These are phyloP conservation scores for Periplaneta americana DNA, from an alignment of 1,140 invertebrate genomes.

Conservation along the genomic window DNA sequence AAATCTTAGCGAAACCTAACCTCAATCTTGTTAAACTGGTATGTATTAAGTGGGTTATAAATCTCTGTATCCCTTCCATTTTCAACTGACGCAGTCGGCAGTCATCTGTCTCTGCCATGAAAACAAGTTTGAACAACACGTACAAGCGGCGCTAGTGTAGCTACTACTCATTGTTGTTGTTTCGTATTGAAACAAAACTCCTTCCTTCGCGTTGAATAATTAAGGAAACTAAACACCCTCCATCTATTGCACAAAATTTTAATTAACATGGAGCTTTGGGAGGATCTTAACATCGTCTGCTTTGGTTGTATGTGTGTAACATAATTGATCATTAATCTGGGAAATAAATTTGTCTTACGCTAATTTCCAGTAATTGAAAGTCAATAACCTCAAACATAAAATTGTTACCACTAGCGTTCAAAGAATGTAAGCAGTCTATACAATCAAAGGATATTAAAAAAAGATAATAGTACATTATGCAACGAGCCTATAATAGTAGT, in stretches of 20 bases:
- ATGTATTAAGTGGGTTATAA: background rate
- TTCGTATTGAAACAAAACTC: background rate
- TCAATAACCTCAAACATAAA: too few relatives aligned
- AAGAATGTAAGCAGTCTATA: too few relatives aligned
- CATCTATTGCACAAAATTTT: background rate
- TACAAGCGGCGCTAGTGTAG: background rate
- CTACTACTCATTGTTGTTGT: background rate
- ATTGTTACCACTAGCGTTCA: too few relatives aligned
- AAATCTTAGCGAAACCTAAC: background rate
- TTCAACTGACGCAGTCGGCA: background rate
- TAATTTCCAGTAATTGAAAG: too few relatives aligned
- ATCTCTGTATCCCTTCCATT: background rate
- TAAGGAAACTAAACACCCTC: background rate
- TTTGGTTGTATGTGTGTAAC: too few relatives aligned
- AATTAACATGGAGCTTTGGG: background rate
- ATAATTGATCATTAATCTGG: too few relatives aligned
- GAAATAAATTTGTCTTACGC: too few relatives aligned
- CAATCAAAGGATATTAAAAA: too few relatives aligned
- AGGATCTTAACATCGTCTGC: background rate
- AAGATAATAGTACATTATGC: too few relatives aligned
- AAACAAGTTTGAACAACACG: background rate
- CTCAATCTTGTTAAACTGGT: background rate
- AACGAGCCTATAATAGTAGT: too few relatives aligned
- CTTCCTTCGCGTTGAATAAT: background rate
- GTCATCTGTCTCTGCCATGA: background rate